Evolutionary conservation across 2,888 invertebrate genomes (phyloP).

Genomic region (Prostheceraeus crozeri): DNA sequence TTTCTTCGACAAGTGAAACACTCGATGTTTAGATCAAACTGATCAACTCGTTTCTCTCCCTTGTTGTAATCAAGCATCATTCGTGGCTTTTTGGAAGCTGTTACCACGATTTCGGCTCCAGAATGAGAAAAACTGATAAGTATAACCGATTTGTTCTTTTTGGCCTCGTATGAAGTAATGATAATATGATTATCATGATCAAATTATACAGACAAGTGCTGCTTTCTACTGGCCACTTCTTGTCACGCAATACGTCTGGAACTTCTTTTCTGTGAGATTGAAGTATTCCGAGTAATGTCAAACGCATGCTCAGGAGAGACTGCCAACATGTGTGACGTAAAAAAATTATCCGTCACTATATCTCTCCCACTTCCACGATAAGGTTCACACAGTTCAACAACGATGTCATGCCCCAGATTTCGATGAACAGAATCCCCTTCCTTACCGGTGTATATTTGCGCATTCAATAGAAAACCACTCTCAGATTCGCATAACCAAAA

Average conservation of each 20-base stretch:
- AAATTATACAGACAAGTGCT: background rate
- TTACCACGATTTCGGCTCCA: background rate
- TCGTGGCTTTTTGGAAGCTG: background rate
- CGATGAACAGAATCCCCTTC: too few species aligned
- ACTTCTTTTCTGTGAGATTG: too few species aligned
- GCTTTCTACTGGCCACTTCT: background rate
- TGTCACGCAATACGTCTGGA: too few species aligned
- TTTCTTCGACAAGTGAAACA: background rate
- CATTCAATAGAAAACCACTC: too few species aligned
- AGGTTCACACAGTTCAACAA: background rate
- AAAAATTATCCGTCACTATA: conserved; percentile 14
- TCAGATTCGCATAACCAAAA: too few species aligned
- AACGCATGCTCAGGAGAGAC: too few species aligned
- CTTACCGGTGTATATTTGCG: too few species aligned
- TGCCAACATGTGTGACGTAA: conserved; percentile 4
- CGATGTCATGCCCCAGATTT: background rate
- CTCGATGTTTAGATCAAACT: too few species aligned
- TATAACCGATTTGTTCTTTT: conserved; percentile 13
- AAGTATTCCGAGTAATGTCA: too few species aligned
- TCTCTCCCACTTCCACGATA: background rate
- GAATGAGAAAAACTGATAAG: conserved; percentile 13
- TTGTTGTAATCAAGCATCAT: too few species aligned
- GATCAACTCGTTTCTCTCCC: too few species aligned
- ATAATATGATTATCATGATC: background rate
- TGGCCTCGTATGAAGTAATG: background rate